Conservation (phyloP, 2,113 vertebrate species). For the Festucalex cinctus region DNA sequence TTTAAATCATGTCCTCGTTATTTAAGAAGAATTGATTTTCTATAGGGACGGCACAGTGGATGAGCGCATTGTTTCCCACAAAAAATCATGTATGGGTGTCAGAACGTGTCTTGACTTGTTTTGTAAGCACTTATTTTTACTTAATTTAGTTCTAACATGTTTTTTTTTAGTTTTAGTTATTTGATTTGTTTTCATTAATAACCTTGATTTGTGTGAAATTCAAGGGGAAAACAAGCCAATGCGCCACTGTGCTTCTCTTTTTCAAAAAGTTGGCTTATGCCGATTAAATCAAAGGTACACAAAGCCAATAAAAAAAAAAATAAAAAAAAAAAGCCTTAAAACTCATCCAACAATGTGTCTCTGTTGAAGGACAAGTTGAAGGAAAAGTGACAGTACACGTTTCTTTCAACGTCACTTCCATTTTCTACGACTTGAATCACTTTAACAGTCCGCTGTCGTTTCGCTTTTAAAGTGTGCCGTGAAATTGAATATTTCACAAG, state of each 20-base stretch:
- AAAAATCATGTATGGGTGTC: too few relatives aligned
- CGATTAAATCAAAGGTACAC: neutral
- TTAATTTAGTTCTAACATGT: too few relatives aligned
- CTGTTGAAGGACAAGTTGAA: neutral
- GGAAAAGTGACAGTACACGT: neutral
- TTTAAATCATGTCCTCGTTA: too few relatives aligned
- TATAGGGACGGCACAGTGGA: too few relatives aligned
- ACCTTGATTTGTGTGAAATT: neutral
- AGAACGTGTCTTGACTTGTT: too few relatives aligned
- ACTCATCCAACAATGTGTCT: neutral
- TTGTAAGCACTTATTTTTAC: too few relatives aligned
- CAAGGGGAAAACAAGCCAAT: neutral
- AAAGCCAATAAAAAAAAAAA: neutral
- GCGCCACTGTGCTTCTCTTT: neutral
- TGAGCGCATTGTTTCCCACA: too few relatives aligned
- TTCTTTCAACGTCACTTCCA: neutral
- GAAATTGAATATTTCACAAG: neutral
- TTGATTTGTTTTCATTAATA: too few relatives aligned
- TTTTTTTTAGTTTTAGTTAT: too few relatives aligned
- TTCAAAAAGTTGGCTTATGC: neutral
- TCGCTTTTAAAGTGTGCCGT: neutral
- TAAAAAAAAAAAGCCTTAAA: neutral
- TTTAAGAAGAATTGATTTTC: too few relatives aligned
- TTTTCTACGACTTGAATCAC: neutral
- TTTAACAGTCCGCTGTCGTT: neutral